Evolutionary conservation across 2,113 vertebrate species (phyloP), one percentile per base, ranked within the genome.

Genomic region (Strix uralensis): DNA sequence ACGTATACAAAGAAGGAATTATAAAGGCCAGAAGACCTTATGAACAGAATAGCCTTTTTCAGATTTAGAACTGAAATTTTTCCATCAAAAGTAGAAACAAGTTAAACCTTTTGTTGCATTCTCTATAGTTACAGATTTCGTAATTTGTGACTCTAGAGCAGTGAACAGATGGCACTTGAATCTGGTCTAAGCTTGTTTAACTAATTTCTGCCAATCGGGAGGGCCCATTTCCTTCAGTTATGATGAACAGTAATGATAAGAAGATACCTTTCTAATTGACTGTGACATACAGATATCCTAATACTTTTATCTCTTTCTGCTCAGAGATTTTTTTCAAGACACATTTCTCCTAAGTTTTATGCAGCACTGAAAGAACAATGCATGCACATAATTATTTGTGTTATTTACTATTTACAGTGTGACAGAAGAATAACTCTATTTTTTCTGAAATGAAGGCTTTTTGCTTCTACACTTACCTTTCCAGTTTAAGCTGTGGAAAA

Each of bases 181-280:
- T 86, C 59, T 78, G 74, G 82, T 38, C 59, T 86, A 90, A 96
- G 47, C 57, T 81, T 72, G 59, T 93, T 96, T 94, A 91, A 91
- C 87, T 94, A 94, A 93, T 96, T 95, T 94, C 86, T 94, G 61
- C 80, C 92, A 93, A 67, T 81, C 4, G 3, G 55, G 20, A 96
- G 38, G n/a, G 15, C 15, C 72, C 15, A 72, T 91, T 96, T 94
- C 92, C 77, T 93, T 96, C 72, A 78, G 65, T 95, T 94, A 67
- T 84, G 86, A 96, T 97, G 49, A 96, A 30, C 75, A 86, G 82
- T 78, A 93, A 78, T 59, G 95, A 97, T 95, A 94, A 96, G 95
- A 93, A 71, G 36, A 59, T 74, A 88, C 52, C 69, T 59, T 84
- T 86, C 72, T 96, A 96, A 96, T 93, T 95, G 85, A 88, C 69